A percentile compares a stretch with the other conserved stretches of the same genome.
These are phyloP conservation scores for Athripsodes cinereus DNA, from an alignment of 2,888 invertebrate genomes.

Conservation along the genomic window DNA sequence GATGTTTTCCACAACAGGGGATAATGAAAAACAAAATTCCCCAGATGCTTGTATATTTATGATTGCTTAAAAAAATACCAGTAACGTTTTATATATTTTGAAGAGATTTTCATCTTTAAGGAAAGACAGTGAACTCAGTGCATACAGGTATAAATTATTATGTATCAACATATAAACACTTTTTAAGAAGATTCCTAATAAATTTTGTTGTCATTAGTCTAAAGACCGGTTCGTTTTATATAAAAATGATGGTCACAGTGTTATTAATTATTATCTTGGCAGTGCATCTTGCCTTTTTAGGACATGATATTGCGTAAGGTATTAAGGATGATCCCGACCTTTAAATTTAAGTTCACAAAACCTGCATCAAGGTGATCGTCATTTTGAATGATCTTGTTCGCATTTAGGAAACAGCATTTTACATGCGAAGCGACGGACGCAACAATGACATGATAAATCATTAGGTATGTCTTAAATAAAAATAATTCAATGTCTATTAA, in stretches of 20 bases:
- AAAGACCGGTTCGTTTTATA: too few species aligned
- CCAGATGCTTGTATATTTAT: too few species aligned
- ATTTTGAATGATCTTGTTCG: neutral
- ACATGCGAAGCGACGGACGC: neutral
- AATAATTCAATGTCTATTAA: neutral
- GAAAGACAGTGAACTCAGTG: too few species aligned
- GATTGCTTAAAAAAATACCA: too few species aligned
- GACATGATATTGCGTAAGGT: constrained; percentile 18
- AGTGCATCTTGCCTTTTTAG: neutral
- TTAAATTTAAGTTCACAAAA: constrained; percentile 16
- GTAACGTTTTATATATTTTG: too few species aligned
- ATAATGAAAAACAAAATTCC: too few species aligned
- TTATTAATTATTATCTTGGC: neutral
- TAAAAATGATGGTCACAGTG: neutral
- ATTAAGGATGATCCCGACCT: constrained; percentile 18
- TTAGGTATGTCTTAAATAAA: neutral
- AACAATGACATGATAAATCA: neutral
- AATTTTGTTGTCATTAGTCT: too few species aligned
- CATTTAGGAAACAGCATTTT: neutral
- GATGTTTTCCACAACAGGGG: too few species aligned
- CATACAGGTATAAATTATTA: too few species aligned
- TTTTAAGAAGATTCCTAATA: too few species aligned
- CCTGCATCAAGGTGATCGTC: neutral
- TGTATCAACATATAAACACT: too few species aligned
- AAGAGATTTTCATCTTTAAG: too few species aligned